Conservation (phyloP, 2,113 vertebrate species). For the Ceyx margarethae region DNA sequence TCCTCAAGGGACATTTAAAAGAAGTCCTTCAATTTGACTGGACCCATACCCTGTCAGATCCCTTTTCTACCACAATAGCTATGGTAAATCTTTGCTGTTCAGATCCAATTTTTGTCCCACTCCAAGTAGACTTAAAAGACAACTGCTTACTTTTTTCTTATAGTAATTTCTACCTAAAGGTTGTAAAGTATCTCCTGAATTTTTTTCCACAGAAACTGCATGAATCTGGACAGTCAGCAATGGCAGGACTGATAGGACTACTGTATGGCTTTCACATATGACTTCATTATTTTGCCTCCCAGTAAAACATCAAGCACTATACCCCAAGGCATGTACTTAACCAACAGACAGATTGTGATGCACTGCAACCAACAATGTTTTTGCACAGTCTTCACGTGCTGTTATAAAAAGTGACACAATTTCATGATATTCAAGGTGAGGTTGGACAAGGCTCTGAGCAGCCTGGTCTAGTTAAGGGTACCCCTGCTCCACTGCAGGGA, state of each 20-base stretch:
- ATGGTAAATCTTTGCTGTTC: neutral
- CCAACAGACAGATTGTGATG: neutral
- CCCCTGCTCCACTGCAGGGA: no score
- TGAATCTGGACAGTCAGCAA: neutral
- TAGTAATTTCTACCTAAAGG: neutral
- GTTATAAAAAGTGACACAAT: neutral
- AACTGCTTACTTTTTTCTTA: neutral
- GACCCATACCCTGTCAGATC: neutral
- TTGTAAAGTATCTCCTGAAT: neutral
- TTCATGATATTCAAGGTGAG: neutral
- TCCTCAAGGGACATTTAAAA: neutral
- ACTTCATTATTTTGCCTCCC: neutral
- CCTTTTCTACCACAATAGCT: neutral
- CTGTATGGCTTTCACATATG: neutral
- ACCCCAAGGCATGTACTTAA: neutral
- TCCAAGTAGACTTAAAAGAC: neutral
- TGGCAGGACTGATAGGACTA: neutral
- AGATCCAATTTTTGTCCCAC: neutral
- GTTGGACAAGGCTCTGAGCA: no score
- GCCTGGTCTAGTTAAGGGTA: no score
- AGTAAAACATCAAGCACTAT: neutral
- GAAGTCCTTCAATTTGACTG: neutral
- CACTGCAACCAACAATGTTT: neutral
- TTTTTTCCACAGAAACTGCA: neutral
- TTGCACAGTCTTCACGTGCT: neutral